Evolutionary conservation across 1,140 invertebrate genomes (phyloP).

Genomic region (Phymastichus coffea): DNA sequence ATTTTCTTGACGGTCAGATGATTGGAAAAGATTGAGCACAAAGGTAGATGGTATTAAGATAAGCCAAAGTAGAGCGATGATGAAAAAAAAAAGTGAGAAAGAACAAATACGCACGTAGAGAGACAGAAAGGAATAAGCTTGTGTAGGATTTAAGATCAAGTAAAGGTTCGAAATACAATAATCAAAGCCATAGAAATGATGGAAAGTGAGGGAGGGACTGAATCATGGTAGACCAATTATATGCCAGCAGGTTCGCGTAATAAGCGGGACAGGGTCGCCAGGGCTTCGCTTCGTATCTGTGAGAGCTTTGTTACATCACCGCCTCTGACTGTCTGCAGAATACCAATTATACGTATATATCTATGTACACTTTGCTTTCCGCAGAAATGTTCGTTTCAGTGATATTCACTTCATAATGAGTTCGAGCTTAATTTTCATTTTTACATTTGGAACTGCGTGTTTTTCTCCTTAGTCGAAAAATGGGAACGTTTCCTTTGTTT

Average conservation of each 20-base stretch:
- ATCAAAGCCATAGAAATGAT: conserved; percentile 46
- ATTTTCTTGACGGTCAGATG: neutral
- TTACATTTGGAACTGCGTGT: no score
- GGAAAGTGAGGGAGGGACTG: neutral
- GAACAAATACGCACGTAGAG: no score
- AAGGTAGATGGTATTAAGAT: neutral
- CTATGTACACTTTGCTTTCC: no score
- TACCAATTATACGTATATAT: no score
- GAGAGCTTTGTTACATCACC: conserved; percentile 7
- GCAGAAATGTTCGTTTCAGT: no score
- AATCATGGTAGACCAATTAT: conserved; percentile 20
- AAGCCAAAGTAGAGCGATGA: neutral
- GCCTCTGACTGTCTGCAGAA: neutral
- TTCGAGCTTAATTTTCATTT: no score
- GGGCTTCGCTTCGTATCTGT: neutral
- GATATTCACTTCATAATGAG: no score
- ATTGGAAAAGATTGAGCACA: neutral
- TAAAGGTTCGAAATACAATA: conserved; percentile 18
- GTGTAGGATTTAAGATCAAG: no score
- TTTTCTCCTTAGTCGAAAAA: no score
- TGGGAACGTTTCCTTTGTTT: no score
- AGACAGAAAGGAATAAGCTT: no score
- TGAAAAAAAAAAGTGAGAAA: neutral
- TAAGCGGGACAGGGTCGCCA: conserved; percentile 41
- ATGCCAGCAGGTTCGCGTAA: conserved; percentile 30